Conservation (phyloP, 2,888 invertebrate genomes). For the Thumatha senex region DNA sequence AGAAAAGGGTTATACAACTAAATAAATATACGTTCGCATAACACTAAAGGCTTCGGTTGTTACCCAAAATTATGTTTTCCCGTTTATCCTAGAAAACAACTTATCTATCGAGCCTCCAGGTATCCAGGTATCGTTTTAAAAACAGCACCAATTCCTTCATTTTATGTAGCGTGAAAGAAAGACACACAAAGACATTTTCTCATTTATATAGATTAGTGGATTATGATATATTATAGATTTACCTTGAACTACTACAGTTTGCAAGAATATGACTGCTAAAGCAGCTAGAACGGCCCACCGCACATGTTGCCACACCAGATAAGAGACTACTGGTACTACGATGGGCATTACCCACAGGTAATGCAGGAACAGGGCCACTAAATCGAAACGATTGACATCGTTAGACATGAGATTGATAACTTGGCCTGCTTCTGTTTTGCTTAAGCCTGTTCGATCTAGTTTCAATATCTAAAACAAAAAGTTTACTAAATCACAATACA, state of each 20-base stretch:
- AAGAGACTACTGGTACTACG: constrained; percentile 84
- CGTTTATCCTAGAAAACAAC: too few species aligned
- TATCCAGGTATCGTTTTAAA: too few species aligned
- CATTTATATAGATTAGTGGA: too few species aligned
- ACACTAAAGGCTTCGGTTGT: too few species aligned
- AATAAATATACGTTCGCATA: too few species aligned
- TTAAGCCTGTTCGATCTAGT: constrained; percentile 82
- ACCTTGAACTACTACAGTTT: constrained; percentile 85
- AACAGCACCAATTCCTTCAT: too few species aligned
- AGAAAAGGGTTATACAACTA: too few species aligned
- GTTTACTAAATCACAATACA: too few species aligned
- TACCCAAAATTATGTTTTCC: too few species aligned
- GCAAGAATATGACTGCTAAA: constrained; percentile 76
- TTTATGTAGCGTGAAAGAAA: too few species aligned
- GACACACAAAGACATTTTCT: too few species aligned
- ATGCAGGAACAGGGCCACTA: constrained; percentile 87
- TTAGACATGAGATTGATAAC: constrained; percentile 93
- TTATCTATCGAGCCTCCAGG: too few species aligned
- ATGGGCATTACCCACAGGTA: constrained; percentile 92
- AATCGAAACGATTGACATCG: constrained; percentile 92
- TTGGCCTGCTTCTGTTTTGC: constrained; percentile 88
- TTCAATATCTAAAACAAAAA: constrained; percentile 63
- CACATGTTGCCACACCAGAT: constrained; percentile 73
- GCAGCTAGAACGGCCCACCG: constrained; percentile 69
- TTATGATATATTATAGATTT: constrained; percentile 25